phyloP scores from a whole-genome alignment of 1,140 invertebrate species.

The Cydia splendana region DNA sequence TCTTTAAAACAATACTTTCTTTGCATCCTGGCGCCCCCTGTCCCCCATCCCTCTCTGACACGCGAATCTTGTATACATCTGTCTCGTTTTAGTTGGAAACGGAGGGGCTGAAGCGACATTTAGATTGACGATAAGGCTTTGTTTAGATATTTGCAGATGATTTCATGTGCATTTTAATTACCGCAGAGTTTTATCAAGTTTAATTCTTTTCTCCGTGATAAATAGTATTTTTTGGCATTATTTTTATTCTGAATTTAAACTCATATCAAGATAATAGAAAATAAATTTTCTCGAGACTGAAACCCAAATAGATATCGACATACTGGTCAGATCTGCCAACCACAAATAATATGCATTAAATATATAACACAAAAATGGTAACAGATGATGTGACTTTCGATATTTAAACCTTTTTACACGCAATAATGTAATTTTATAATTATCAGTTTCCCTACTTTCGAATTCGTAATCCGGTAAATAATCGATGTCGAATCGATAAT shows the following conservation, averaged over 20 bases:
- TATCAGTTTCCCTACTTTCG: too few species aligned
- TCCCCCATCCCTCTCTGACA: conserved; percentile 40
- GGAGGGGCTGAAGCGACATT: conserved; percentile 42
- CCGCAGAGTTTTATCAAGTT: conserved; percentile 35
- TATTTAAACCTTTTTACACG: too few species aligned
- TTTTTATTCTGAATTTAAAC: not conserved
- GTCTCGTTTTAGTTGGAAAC: conserved; percentile 41
- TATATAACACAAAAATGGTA: too few species aligned
- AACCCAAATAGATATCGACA: too few species aligned
- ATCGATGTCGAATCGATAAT: too few species aligned
- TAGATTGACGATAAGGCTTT: conserved; percentile 42
- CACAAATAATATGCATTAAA: too few species aligned
- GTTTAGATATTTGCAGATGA: conserved; percentile 45
- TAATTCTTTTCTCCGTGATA: conserved; percentile 38
- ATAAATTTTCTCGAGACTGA: too few species aligned
- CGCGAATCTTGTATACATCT: conserved; percentile 38
- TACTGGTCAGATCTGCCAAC: too few species aligned
- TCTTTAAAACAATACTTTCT: conserved; percentile 78
- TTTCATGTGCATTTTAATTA: conserved; percentile 43
- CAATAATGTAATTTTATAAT: too few species aligned
- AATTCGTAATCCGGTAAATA: too few species aligned
- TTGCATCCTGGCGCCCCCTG: conserved; percentile 53
- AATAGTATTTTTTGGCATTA: not conserved
- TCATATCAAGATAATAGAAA: too few species aligned
- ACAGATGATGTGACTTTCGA: too few species aligned